phyloP scores from a whole-genome alignment of 2,113 vertebrate species.

The Brienomyrus longianalis region DNA sequence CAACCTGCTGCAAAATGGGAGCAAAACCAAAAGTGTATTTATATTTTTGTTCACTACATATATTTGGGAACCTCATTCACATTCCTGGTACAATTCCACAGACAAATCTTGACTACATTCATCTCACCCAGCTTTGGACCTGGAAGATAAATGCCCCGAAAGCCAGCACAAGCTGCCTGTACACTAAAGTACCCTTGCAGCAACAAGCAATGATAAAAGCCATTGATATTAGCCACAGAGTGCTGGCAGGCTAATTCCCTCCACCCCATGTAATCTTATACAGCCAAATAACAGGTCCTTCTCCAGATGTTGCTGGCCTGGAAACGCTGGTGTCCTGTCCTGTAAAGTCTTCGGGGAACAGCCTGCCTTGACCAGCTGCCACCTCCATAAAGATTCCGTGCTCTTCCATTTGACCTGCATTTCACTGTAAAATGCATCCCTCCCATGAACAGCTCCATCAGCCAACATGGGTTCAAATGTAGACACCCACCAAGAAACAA shows the following conservation, averaged over 20 bases:
- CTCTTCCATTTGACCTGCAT: background rate
- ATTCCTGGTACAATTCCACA: background rate
- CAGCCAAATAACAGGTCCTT: background rate
- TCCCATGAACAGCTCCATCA: background rate
- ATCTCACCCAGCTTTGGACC: background rate
- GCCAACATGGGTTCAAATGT: background rate
- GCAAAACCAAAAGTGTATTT: background rate
- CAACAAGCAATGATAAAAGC: background rate
- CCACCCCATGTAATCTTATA: background rate
- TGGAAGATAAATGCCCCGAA: background rate
- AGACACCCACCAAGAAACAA: background rate
- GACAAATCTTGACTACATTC: background rate
- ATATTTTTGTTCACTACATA: background rate
- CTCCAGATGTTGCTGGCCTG: background rate
- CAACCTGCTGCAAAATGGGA: background rate
- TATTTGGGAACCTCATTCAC: background rate
- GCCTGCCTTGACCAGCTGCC: background rate
- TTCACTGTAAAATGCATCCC: background rate
- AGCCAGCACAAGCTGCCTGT: background rate
- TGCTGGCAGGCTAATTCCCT: background rate
- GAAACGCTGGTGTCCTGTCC: background rate
- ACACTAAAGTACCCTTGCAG: background rate
- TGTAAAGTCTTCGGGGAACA: background rate
- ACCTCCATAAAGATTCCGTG: background rate
- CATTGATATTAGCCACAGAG: conserved; percentile 4